Conservation (phyloP, 2,888 invertebrate genomes). For the Portevinia maculata region DNA sequence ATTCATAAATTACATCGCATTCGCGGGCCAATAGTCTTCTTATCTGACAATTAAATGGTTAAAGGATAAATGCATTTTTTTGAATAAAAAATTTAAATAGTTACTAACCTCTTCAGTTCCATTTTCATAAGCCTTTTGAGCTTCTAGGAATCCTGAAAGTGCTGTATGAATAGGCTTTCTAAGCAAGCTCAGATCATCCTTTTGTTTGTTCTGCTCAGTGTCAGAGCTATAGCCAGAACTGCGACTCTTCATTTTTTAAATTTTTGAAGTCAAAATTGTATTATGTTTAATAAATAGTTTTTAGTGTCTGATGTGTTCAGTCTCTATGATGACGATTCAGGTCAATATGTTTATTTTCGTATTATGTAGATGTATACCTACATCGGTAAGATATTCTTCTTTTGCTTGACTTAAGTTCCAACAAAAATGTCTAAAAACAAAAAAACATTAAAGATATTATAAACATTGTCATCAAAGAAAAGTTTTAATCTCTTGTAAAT, state of each 20-base stretch:
- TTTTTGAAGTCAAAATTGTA: too few relatives aligned
- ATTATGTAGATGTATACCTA: not conserved
- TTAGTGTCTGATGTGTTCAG: constrained; percentile 42
- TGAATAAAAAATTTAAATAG: constrained; percentile 8
- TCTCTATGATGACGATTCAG: constrained; percentile 34
- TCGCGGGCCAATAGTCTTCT: constrained; percentile 90
- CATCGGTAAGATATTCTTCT: not conserved
- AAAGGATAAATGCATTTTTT: constrained; percentile 13
- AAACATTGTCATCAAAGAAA: too few relatives aligned
- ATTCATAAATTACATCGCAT: constrained; percentile 95
- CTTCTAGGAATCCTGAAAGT: constrained; percentile 88
- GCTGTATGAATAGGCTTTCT: constrained; percentile 88
- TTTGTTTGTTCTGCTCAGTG: constrained; percentile 81
- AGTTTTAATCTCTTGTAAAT: too few relatives aligned
- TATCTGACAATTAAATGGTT: constrained; percentile 85
- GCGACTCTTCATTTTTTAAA: constrained; percentile 72
- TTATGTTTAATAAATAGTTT: constrained; percentile 28
- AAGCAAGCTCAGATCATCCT: constrained; percentile 84
- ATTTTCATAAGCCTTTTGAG: constrained; percentile 88
- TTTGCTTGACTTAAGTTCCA: not conserved
- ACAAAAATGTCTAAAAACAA: constrained; percentile 32
- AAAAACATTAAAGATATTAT: constrained; percentile 1
- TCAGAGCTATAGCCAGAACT: constrained; percentile 77
- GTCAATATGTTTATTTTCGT: constrained; percentile 28
- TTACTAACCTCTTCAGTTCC: constrained; percentile 89